phyloP scores from a whole-genome alignment of 2,888 invertebrate genomes.

The Drosophila fulvimacula region DNA sequence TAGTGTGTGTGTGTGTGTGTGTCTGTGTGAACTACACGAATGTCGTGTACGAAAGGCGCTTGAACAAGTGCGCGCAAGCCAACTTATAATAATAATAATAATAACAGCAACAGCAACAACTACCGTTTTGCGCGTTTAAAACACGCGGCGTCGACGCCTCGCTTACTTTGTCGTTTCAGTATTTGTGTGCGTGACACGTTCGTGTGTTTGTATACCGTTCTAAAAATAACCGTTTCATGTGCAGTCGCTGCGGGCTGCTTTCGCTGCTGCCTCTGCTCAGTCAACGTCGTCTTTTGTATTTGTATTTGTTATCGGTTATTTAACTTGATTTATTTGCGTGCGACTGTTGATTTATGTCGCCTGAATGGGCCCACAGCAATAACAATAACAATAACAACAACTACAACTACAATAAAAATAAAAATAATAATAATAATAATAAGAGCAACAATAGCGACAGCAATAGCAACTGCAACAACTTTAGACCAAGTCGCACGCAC shows the following conservation, averaged over 20 bases:
- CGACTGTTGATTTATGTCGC: conserved; percentile 75
- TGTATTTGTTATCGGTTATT: conserved; percentile 79
- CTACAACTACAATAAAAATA: conserved; percentile 17
- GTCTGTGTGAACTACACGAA: conserved; percentile 41
- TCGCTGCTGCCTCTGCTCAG: conserved; percentile 13
- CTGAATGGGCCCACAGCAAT: conserved; percentile 44
- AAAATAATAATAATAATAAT: conserved; percentile 20
- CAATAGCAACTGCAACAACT: conserved; percentile 29
- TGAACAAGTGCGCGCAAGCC: conserved; percentile 63
- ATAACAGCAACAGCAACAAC: conserved; percentile 33
- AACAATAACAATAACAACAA: conserved; percentile 25
- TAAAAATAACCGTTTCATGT: conserved; percentile 73
- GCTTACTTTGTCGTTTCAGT: conserved; percentile 26
- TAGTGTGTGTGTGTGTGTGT: conserved; percentile 8
- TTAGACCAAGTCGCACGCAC: conserved; percentile 63
- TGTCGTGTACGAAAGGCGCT: conserved; percentile 54
- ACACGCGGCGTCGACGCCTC: conserved; percentile 50
- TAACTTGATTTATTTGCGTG: conserved; percentile 80
- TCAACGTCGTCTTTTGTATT: conserved; percentile 28
- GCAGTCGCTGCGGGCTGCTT: conserved; percentile 45
- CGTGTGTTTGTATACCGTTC: conserved; percentile 56
- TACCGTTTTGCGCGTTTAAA: conserved; percentile 65
- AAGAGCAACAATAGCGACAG: conserved; percentile 25
- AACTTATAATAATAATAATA: conserved; percentile 29
- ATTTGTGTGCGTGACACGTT: conserved; percentile 28